Base-by-base conservation (phyloP, 2,797 vertebrate species). In the Siniperca obscura region DNA sequence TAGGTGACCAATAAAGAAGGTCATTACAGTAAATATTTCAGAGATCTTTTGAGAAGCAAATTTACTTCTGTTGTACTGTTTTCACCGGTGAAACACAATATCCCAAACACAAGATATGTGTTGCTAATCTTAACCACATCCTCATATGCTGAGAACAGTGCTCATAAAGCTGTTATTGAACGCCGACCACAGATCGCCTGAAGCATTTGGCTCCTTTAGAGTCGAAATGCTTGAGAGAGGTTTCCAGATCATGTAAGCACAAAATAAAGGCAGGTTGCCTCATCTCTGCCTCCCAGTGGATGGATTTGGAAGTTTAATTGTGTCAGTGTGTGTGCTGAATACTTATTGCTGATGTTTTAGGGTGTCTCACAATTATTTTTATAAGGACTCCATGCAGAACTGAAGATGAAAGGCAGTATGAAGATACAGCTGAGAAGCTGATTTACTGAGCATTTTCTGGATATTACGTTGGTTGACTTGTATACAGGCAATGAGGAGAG, bases 251-350 rank as follows among this genome's bases (percentile, higher is more conserved):
- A 64, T 34, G 10, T 25, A 71, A 22, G 25, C 55, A 59, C 25
- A 59, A 75, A 62, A 76, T 13, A 65, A 59, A 50, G 38, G 3
- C 44, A 34, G 8, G 57, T 27, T 21, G 42, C 17, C 81, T 90
- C 86, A 64, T 53, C 36, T 80, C 85, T 90, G 77, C 76, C 86
- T 46, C 84, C 81, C 44, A 66, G 78, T 87, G 90, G 89, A 87
- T 7, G n/a, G 30, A 66, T 82, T 14, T 73, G 40, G 74, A 76
- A 81, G n/a, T 79, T 65, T 8, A 38, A 78, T 50, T 61, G 21
- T 80, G 22, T 56, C 46, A 62, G 16, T 19, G 21, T 83, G 53
- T 40, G 36, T 76, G 25, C 22, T 67, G 22, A 52, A 73, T 36
- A 42, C 34, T 70, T 13, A 64, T 27, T 57, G 21, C 48, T 38